Base-by-base conservation (phyloP, 2,888 invertebrate species). In the Oscheius sp. region DNA sequence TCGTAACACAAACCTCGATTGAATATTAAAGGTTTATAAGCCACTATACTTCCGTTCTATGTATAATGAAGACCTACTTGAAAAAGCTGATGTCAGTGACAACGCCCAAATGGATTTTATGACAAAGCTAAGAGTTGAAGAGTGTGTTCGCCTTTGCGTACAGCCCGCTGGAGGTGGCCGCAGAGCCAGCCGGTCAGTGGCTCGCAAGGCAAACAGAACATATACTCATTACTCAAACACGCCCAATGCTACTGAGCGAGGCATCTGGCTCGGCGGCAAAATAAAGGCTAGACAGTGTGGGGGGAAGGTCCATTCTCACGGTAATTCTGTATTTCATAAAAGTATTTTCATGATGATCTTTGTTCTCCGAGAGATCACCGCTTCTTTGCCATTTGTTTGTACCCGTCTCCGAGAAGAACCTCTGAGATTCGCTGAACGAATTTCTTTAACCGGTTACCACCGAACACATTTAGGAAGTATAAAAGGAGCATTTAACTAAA, bases 211-310 rank as follows among this genome's bases (percentile, higher is more conserved):
- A 68, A 68, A 68, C 42, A 42, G 42, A 42, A 42, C 68, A 68
- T 68, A 68, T 68, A 68, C 68, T 68, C 68, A 55, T 68, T 68
- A 68, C 68, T 68, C 68, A 68, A 68, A 68, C 68, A 68, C 35
- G 55, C 55, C 68, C 68, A 37, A 33, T 29, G 68, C 68, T 68
- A 68, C 68, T 68, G 68, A 53, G 55, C 68, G 33, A 53, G 33
- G 68, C 68, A 68, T 35, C 68, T 68, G 68, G 68, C 66, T 51
- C 35, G 51, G 33, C 37, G 37, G n/a, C 55, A 53, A 68, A 68
- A 68, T 68, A 68, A 21, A 21, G 21, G 21, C 21, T 21, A 21
- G 21, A 21, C 21, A 21, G 21, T 21, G 21, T 21, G 21, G 21
- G 21, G 21, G 21, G 21, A 21, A 21, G 21, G 21, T 21, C 21